phyloP scores from a whole-genome alignment of 1,140 invertebrate genomes.

The Ridgeia piscesae region DNA sequence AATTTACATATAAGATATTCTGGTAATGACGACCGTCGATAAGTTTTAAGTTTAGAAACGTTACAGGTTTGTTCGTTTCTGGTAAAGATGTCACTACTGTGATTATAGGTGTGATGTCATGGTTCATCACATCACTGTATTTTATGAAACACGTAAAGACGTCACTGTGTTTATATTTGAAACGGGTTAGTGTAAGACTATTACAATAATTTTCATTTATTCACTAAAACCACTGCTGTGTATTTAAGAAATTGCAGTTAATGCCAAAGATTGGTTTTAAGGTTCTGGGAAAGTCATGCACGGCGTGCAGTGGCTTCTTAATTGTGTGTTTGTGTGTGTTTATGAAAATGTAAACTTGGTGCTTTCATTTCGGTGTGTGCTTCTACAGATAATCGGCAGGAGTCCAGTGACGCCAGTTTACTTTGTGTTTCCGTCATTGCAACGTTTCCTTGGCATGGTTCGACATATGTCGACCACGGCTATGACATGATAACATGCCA shows the following conservation, averaged over 20 bases:
- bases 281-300: background rate
- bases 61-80: background rate
- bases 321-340: background rate
- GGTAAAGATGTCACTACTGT: background rate
- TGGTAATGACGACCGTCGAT: too few relatives aligned
- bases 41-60: background rate
- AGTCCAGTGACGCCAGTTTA: background rate
- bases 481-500: background rate
- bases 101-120: background rate
- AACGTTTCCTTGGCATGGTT: background rate
- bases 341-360: background rate
- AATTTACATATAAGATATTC: too few relatives aligned
- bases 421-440: background rate
- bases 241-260: background rate
- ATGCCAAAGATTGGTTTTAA: background rate
- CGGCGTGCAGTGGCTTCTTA: background rate
- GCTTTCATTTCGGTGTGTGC: background rate
- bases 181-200: background rate
- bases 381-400: background rate
- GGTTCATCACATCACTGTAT: background rate
- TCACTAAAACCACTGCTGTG: background rate
- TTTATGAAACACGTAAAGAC: background rate
- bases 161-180: background rate
- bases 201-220: background rate
- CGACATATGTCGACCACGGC: background rate